phyloP scores from a whole-genome alignment of 2,888 invertebrate species.

The Aquatica leii region DNA sequence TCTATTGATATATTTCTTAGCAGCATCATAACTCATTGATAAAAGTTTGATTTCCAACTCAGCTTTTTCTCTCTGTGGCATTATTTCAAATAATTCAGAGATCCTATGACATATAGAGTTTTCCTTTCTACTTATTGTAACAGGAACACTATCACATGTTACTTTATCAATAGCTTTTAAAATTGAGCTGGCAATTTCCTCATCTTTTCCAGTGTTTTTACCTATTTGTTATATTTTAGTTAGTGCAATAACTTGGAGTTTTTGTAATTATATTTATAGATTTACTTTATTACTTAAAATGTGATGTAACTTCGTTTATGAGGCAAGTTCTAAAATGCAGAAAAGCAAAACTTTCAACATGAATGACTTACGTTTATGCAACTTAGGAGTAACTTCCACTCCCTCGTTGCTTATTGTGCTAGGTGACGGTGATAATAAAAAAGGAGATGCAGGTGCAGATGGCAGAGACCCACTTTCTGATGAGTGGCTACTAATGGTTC shows the following conservation, averaged over 20 bases:
- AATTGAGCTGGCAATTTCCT: too few relatives aligned
- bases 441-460: too few relatives aligned
- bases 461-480: background rate
- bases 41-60: background rate
- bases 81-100: background rate
- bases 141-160: background rate
- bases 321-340: background rate
- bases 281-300: background rate
- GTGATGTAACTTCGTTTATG: background rate
- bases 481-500: background rate
- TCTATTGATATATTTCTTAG: background rate
- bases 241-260: background rate
- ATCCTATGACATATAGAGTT: background rate
- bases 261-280: background rate
- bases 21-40: background rate
- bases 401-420: background rate
- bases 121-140: background rate
- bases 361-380: background rate
- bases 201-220: background rate
- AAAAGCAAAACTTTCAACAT: background rate
- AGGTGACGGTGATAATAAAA: background rate
- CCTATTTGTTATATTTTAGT: background rate
- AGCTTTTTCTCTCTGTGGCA: background rate
- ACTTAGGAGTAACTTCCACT: background rate
- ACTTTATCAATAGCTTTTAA: background rate